Base-by-base conservation (phyloP, 2,113 vertebrate species). In the Meriones unguiculatus region DNA sequence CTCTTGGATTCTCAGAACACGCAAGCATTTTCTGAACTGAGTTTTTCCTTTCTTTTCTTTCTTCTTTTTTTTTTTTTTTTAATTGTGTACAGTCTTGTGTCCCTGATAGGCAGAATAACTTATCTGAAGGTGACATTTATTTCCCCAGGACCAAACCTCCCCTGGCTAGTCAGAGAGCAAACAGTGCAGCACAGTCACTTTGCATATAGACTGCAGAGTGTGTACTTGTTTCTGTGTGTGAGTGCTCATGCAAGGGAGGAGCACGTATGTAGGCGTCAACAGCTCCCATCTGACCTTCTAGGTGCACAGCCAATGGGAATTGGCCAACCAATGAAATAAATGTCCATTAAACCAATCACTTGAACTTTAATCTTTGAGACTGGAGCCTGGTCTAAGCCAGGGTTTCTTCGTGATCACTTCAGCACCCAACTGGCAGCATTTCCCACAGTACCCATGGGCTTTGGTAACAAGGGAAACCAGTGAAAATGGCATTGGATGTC, bases 281-380 rank as follows among this genome's bases (percentile, higher is more conserved):
- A 64, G 54, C 46, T 50, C 86, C 13, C 30, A 32, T 90, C 8
- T 91, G 87, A 59, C 35, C 5, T 69, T 78, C 41, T 76, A 46
- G 46, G 38, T 57, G 30, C 25, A 75, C 46, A 52, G 88, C 46
- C 35, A 41, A 75, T 9, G 75, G 59, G 82, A 38, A 12, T 15
- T 70, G 52, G 12, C n/a, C 80, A 46, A 57, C 41, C 25, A 50
- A n/a, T 76, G 78, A 76, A 77, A 59, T 67, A 30, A 64, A 69
- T 7, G 65, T 64, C 38, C 7, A 20, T 11, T 2, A 5, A 6
- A 10, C 14, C 0, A 1, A 69, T n/a, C 77, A 73, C 28, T 81
- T 54, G 77, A 73, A 35, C 78, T 87, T 38, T 82, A 32, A 91
- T 86, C 38, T 93, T n/a, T 28, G 93, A 89, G 70, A 50, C 28